Evolutionary conservation across 1,140 invertebrate species (phyloP).

Genomic region (Aphis gossypii): DNA sequence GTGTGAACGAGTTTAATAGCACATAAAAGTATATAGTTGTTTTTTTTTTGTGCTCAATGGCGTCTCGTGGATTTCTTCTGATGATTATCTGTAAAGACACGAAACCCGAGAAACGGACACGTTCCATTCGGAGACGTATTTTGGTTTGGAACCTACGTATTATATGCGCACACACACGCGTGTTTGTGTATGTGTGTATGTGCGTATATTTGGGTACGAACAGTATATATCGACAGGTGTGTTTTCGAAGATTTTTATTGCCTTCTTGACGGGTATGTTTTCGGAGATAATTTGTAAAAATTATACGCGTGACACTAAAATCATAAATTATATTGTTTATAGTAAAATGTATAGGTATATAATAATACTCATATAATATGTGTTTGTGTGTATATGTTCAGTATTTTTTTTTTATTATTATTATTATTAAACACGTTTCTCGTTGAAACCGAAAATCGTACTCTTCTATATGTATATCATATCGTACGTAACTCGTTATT

Average conservation of each 20-base stretch:
- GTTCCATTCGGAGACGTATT: neutral
- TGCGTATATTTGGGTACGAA: neutral
- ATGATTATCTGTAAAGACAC: slow-evolving; percentile 37
- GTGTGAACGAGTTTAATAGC: slow-evolving; percentile 34
- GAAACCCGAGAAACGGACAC: slow-evolving; percentile 29
- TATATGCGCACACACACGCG: neutral
- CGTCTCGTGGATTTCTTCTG: slow-evolving; percentile 4
- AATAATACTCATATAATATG: too few species aligned
- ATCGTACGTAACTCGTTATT: neutral
- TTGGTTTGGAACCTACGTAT: neutral
- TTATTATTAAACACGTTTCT: neutral
- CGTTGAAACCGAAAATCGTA: neutral
- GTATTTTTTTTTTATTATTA: neutral
- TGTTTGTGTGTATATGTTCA: neutral
- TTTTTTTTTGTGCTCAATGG: slow-evolving; percentile 9
- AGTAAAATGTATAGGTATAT: neutral
- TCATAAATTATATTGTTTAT: slow-evolving; percentile 36
- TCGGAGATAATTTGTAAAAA: slow-evolving; percentile 48
- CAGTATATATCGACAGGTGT: slow-evolving; percentile 25
- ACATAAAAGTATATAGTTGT: slow-evolving; percentile 9
- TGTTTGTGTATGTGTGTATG: neutral
- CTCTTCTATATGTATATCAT: neutral
- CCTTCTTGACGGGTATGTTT: neutral
- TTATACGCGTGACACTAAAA: slow-evolving; percentile 4
- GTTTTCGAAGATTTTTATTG: slow-evolving; percentile 29